phyloP scores from a whole-genome alignment of 2,888 invertebrate species.

The Lasioglossum marginatum region DNA sequence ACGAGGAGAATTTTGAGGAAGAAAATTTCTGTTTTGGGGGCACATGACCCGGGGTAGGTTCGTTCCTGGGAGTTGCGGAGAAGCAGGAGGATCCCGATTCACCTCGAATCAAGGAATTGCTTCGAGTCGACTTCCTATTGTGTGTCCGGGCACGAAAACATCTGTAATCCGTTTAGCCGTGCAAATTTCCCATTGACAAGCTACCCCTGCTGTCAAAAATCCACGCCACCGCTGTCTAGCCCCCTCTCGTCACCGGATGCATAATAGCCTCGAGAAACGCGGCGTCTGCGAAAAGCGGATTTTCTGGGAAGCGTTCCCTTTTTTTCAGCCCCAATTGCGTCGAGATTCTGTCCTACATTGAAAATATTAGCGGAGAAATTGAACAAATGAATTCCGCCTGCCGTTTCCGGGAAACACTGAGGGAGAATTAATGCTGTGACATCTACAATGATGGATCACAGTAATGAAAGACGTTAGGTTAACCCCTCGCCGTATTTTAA shows the following conservation, averaged over 20 bases:
- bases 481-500: no score
- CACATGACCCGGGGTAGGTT: not conserved
- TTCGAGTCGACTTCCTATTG: conserved; percentile 68
- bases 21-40: not conserved
- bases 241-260: conserved; percentile 34
- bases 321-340: conserved; percentile 18
- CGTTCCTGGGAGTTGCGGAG: conserved; percentile 18
- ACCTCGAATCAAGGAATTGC: conserved; percentile 69
- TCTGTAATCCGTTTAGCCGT: conserved; percentile 85
- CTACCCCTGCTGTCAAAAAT: conserved; percentile 67
- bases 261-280: conserved; percentile 58
- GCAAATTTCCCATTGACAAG: conserved; percentile 82
- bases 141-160: conserved; percentile 77
- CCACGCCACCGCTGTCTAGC: conserved; percentile 45
- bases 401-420: no score
- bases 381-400: not conserved
- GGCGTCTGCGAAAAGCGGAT: conserved; percentile 59
- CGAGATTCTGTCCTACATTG: conserved; percentile 8
- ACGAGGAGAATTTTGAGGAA: no score
- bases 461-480: no score
- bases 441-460: no score
- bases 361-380: not conserved
- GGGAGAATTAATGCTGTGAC: no score
- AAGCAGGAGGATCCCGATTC: conserved; percentile 54
- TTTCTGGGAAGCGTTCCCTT: conserved; percentile 42